Percentiles rank a stretch among this genome's conserved stretches.
Conservation (phyloP, 2,888 invertebrate species). For the Stenotaenia linearis region DNA sequence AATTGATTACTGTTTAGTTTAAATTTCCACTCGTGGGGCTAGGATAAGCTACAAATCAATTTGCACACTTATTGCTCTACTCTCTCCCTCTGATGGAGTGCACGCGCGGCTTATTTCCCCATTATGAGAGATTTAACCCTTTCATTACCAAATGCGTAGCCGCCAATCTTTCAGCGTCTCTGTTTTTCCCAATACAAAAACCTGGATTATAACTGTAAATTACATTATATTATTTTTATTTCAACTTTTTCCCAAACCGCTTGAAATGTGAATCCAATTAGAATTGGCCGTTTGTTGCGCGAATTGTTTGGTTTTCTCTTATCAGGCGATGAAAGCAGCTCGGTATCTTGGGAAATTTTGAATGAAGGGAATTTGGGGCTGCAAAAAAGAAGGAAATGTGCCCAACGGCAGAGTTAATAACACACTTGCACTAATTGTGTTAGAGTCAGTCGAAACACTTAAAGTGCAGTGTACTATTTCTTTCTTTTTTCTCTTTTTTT, state of each 20-base stretch:
- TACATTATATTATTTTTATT: background rate
- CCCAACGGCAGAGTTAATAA: constrained; percentile 15
- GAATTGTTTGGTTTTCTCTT: background rate
- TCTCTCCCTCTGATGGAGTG: background rate
- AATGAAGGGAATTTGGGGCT: constrained; percentile 1
- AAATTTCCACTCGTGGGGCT: constrained; percentile 18
- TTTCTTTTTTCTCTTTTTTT: background rate
- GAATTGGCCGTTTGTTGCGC: background rate
- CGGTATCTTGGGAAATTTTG: background rate
- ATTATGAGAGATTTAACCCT: constrained; percentile 16
- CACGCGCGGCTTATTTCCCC: constrained; percentile 17
- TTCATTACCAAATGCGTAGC: background rate
- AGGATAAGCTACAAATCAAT: constrained; percentile 21
- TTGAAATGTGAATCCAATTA: constrained; percentile 7
- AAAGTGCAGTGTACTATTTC: background rate
- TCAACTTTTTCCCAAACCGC: background rate
- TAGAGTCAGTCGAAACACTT: constrained; percentile 10
- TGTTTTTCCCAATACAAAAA: too few species aligned
- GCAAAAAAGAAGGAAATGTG: constrained; percentile 2
- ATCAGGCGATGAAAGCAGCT: background rate
- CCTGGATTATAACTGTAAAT: too few species aligned
- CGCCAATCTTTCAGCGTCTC: background rate
- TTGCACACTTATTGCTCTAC: constrained; percentile 10
- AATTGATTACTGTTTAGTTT: constrained; percentile 26
- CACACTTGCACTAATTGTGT: constrained; percentile 6